Conservation (phyloP, 2,113 vertebrate genomes). For the Atlantisia rogersi region DNA sequence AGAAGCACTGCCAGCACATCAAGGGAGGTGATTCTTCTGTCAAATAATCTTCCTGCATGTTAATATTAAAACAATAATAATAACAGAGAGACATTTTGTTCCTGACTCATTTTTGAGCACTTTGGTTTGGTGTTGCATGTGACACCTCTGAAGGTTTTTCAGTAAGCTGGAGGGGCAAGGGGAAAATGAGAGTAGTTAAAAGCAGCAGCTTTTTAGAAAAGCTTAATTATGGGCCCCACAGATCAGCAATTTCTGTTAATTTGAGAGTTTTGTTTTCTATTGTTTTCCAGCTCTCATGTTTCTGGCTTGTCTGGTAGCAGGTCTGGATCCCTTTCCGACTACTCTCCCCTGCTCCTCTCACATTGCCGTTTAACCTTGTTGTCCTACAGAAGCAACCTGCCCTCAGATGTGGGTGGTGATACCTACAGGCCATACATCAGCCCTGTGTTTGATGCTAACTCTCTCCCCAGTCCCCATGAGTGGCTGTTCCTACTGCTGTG, state of each 20-base stretch:
- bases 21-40: not conserved
- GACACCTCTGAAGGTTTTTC: not conserved
- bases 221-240: rapidly evolving
- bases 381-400: not conserved
- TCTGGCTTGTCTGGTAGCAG: not conserved
- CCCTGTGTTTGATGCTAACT: rapidly evolving
- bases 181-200: not conserved
- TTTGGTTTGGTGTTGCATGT: not conserved
- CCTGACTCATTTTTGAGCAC: not conserved
- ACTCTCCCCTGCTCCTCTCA: not conserved
- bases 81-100: not conserved
- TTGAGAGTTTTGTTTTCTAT: not conserved
- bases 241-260: not conserved
- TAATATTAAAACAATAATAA: not conserved
- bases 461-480: not conserved
- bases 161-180: not conserved
- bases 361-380: not conserved
- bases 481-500: not conserved
- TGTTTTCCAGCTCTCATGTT: not conserved
- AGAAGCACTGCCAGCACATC: not conserved
- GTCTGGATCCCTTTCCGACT: not conserved
- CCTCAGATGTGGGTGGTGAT: not conserved
- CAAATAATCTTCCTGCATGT: not conserved
- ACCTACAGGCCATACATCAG: not conserved
- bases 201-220: not conserved